These are phyloP conservation scores for Poicephalus meyeri DNA, from an alignment of 2,113 vertebrate species.

Conservation along the genomic window DNA sequence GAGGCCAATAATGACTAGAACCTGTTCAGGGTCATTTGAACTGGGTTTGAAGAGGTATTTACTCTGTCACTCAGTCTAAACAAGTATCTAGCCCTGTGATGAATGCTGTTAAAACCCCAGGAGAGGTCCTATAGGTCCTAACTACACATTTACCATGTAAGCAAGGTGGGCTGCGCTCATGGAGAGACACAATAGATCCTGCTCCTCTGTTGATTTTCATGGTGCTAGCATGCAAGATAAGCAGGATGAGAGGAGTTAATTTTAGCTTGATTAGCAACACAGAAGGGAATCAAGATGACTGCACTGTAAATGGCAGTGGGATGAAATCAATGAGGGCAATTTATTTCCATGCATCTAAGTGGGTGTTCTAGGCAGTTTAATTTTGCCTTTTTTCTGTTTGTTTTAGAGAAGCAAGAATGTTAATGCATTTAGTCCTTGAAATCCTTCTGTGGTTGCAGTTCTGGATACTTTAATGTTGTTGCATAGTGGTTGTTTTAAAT, in stretches of 20 bases:
- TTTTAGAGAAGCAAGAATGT: constrained; percentile 31
- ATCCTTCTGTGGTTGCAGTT: not conserved
- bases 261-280: constrained; percentile 54
- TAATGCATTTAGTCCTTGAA: constrained; percentile 14
- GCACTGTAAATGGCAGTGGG: constrained; percentile 5
- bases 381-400: not conserved
- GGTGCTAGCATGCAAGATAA: not conserved
- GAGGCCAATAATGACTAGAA: not conserved
- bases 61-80: not conserved
- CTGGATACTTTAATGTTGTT: not conserved
- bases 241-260: constrained; percentile 44
- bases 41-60: not conserved
- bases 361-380: constrained; percentile 31
- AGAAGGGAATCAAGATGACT: constrained; percentile 47
- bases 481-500: not conserved
- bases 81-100: not conserved
- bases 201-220: not conserved
- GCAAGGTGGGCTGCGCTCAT: not conserved
- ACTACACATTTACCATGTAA: not conserved
- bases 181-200: not conserved
- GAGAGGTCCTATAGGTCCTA: not conserved
- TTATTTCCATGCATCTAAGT: constrained; percentile 50
- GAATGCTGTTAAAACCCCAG: not conserved
- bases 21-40: not conserved
- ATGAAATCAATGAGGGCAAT: constrained; percentile 42